Percentiles rank a stretch among this genome's conserved stretches.
These are phyloP conservation scores for Tipula lateralis DNA, from an alignment of 2,888 invertebrate genomes.

Conservation along the genomic window DNA sequence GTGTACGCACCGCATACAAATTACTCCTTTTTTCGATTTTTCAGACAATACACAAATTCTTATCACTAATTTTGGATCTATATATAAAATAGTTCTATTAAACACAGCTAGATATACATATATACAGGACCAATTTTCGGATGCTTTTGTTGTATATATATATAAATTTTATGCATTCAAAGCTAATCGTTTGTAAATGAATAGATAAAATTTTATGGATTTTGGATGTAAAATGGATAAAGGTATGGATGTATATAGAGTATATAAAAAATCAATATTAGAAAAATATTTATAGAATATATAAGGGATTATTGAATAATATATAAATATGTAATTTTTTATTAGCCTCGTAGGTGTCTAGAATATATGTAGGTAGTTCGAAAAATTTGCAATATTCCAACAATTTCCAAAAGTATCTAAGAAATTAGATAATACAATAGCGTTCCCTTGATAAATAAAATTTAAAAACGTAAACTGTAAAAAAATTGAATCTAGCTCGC, in stretches of 20 bases:
- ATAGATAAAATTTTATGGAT: slow-evolving; percentile 24
- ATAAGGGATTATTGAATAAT: slow-evolving; percentile 19
- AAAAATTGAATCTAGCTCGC: no score
- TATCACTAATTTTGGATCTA: neutral
- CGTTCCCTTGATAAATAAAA: no score
- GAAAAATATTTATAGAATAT: neutral
- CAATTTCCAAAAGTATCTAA: no score
- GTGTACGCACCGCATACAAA: neutral
- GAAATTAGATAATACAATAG: no score
- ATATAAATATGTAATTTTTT: neutral
- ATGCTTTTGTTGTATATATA: neutral
- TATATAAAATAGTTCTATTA: neutral
- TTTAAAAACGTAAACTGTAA: no score
- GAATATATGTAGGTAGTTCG: neutral
- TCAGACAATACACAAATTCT: neutral
- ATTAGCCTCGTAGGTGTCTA: neutral
- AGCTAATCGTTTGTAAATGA: slow-evolving; percentile 11
- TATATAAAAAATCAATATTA: slow-evolving; percentile 11
- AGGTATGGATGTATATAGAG: neutral
- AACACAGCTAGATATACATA: neutral
- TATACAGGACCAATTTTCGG: neutral
- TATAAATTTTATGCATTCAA: neutral
- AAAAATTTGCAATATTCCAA: no score
- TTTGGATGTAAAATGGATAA: neutral
- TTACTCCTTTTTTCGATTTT: neutral